These are phyloP conservation scores for Paramormyrops hopkinsi DNA, from an alignment of 2,797 vertebrate species.

Conservation along the genomic window DNA sequence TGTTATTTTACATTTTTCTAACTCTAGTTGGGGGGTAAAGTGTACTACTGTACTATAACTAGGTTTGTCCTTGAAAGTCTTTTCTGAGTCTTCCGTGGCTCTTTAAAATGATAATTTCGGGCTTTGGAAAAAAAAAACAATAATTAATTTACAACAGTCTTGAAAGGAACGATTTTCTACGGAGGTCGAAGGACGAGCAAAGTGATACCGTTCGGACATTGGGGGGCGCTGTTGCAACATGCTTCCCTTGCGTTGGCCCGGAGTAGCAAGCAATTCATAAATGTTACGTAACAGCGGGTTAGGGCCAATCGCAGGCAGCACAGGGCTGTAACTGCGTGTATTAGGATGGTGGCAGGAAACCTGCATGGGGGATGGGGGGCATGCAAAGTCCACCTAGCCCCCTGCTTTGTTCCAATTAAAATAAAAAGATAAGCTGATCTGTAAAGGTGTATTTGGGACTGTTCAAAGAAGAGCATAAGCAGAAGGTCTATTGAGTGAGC, in stretches of 20 bases:
- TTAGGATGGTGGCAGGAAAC: neutral
- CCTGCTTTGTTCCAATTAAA: neutral
- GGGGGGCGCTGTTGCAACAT: conserved; percentile 26
- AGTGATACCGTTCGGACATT: conserved; percentile 6
- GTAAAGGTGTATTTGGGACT: neutral
- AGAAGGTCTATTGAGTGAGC: neutral
- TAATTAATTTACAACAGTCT: neutral
- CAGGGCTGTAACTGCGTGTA: neutral
- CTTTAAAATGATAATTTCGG: neutral
- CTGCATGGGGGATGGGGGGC: neutral
- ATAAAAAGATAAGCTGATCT: neutral
- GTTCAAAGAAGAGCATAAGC: neutral
- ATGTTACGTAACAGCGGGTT: neutral
- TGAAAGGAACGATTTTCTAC: neutral
- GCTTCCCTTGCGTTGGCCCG: neutral
- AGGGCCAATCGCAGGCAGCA: neutral
- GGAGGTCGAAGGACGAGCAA: neutral
- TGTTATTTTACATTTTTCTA: neutral
- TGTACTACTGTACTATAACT: too few relatives aligned
- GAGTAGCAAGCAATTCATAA: neutral
- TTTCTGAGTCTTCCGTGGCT: neutral
- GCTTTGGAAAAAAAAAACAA: neutral
- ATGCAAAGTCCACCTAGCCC: neutral
- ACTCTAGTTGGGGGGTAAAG: neutral
- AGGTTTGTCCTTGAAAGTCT: neutral